phyloP scores from a whole-genome alignment of 2,888 invertebrate genomes.

The Rhimphoctona megacephalus region DNA sequence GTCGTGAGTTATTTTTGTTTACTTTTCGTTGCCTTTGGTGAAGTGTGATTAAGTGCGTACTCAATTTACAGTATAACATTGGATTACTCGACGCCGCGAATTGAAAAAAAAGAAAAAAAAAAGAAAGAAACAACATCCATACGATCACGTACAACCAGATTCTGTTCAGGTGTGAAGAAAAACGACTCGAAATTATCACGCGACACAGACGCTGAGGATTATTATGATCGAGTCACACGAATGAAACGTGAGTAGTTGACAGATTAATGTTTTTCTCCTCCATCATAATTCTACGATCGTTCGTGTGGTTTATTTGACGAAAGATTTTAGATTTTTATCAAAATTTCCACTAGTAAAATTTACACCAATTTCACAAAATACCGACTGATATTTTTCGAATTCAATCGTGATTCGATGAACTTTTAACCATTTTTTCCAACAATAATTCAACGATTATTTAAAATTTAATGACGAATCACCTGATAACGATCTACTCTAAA shows the following conservation, averaged over 20 bases:
- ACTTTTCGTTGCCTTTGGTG: slow-evolving; percentile 36
- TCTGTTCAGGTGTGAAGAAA: slow-evolving; percentile 14
- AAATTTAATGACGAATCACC: not conserved
- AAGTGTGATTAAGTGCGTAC: slow-evolving; percentile 54
- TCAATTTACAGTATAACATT: slow-evolving; percentile 38
- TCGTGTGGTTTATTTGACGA: not conserved
- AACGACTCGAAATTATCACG: slow-evolving; percentile 26
- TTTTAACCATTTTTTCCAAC: not conserved
- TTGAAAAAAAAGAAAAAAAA: not conserved
- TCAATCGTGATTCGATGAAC: not conserved
- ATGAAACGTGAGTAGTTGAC: slow-evolving; percentile 54
- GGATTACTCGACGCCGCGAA: slow-evolving; percentile 56
- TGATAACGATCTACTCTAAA: not conserved
- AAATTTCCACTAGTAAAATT: not conserved
- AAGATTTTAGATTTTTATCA: not conserved
- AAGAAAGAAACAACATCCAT: not conserved
- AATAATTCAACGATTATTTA: not conserved
- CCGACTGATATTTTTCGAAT: not conserved
- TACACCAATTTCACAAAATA: not conserved
- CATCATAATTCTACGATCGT: not conserved
- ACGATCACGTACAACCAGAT: not conserved
- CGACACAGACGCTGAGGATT: slow-evolving; percentile 51
- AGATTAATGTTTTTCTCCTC: slow-evolving; percentile 7
- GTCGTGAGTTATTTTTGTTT: slow-evolving; percentile 30
- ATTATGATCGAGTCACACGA: slow-evolving; percentile 55